A percentile compares a stretch with the other conserved stretches of the same genome.
Conservation (phyloP, 2,113 vertebrate genomes). For the Cephalopterus ornatus region DNA sequence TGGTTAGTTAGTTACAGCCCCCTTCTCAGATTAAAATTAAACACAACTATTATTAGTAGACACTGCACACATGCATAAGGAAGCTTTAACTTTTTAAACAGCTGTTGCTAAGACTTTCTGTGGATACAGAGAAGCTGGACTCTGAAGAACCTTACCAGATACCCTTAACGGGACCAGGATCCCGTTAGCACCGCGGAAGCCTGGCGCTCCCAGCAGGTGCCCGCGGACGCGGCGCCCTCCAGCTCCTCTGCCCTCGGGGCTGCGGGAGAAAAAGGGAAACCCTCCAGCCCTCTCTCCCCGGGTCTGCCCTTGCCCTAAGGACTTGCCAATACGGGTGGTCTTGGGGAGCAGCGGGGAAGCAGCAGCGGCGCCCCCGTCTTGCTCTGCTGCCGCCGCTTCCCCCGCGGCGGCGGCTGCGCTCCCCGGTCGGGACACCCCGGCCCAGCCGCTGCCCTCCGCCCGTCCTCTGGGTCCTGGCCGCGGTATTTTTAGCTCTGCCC, state of each 20-base stretch:
- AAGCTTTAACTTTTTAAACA: background rate
- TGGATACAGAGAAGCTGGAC: accelerated
- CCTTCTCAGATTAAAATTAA: background rate
- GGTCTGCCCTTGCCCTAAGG: background rate
- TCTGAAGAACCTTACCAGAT: too few relatives aligned
- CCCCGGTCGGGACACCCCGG: background rate
- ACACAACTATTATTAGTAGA: accelerated
- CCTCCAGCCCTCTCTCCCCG: accelerated
- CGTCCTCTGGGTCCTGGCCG: background rate
- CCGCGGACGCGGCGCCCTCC: accelerated
- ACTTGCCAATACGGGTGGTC: accelerated
- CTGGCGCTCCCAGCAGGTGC: background rate
- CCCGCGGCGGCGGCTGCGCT: background rate
- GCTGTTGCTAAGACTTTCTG: background rate
- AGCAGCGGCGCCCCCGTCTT: background rate
- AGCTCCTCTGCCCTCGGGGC: background rate
- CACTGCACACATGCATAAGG: accelerated
- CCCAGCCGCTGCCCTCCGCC: background rate
- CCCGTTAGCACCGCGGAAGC: background rate
- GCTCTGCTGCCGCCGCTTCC: accelerated
- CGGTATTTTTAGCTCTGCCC: background rate
- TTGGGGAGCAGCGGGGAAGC: background rate
- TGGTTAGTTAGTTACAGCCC: background rate
- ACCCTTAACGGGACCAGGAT: background rate
- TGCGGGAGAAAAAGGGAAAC: background rate